A percentile compares a stretch with the other conserved stretches of the same genome.
Conservation (phyloP, 2,113 vertebrate species). For the Prinia subflava region DNA sequence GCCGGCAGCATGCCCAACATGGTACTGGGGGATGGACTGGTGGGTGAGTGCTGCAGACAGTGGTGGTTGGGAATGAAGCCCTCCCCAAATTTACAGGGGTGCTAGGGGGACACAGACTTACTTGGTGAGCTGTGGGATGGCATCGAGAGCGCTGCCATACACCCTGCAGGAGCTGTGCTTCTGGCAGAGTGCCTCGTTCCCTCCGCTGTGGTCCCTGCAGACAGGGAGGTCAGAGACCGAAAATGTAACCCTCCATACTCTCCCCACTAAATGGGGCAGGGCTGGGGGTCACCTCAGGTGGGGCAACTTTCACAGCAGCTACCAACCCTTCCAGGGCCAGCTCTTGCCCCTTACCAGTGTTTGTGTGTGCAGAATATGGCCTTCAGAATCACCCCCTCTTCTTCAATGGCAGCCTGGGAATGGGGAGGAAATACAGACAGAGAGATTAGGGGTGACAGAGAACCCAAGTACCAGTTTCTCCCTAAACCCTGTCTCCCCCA, state of each 20-base stretch:
- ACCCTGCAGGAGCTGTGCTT: conserved; percentile 82
- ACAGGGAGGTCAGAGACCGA: neutral
- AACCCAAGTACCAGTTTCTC: neutral
- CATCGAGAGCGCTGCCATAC: conserved; percentile 87
- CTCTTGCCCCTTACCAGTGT: conserved; percentile 84
- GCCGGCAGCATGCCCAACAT: rapidly evolving
- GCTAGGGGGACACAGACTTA: conserved; percentile 58
- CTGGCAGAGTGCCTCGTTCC: conserved; percentile 82
- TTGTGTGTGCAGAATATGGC: conserved; percentile 98
- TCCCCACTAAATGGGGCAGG: neutral
- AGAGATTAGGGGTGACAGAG: neutral
- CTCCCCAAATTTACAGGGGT: neutral
- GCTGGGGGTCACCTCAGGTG: neutral
- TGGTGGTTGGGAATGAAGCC: neutral
- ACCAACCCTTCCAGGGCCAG: neutral
- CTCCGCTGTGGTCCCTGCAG: conserved; percentile 94
- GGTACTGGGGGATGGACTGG: neutral
- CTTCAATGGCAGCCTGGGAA: conserved; percentile 81
- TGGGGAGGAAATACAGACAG: neutral
- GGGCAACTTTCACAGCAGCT: neutral
- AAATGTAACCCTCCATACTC: too few species aligned
- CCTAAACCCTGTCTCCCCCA: neutral
- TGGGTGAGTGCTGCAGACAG: neutral
- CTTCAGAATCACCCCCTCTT: conserved; percentile 85
- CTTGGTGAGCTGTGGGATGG: conserved; percentile 93